Conservation (phyloP, 2,113 vertebrate species). For the Sula dactylatra region DNA sequence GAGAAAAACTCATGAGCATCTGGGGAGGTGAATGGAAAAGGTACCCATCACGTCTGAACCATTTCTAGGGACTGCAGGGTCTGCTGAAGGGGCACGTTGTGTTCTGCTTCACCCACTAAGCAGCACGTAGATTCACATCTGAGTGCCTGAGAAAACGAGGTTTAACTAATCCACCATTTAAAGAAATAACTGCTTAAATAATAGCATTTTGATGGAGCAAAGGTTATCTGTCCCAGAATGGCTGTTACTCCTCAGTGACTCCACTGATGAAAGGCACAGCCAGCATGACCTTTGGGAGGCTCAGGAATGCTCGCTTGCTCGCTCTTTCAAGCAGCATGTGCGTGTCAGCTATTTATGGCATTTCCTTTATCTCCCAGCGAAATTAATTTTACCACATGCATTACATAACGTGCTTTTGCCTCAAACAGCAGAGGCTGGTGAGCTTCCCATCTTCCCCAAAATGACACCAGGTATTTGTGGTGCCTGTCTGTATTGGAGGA, state of each 20-base stretch:
- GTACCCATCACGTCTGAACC: accelerated
- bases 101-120: background rate
- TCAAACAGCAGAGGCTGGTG: background rate
- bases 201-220: background rate
- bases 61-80: background rate
- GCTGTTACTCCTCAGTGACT: background rate
- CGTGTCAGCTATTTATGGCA: background rate
- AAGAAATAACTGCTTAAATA: conserved; percentile 4
- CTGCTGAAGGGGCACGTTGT: background rate
- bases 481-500: background rate
- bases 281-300: background rate
- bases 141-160: background rate
- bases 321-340: background rate
- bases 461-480: background rate
- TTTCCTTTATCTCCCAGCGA: background rate
- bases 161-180: background rate
- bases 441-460: background rate
- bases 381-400: background rate
- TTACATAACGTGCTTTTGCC: background rate
- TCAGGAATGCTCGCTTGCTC: accelerated
- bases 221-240: background rate
- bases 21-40: background rate
- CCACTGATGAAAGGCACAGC: background rate
- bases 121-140: background rate
- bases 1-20: background rate